phyloP scores from a whole-genome alignment of 2,888 invertebrate genomes.

The Caenorhabditis sulstoni region DNA sequence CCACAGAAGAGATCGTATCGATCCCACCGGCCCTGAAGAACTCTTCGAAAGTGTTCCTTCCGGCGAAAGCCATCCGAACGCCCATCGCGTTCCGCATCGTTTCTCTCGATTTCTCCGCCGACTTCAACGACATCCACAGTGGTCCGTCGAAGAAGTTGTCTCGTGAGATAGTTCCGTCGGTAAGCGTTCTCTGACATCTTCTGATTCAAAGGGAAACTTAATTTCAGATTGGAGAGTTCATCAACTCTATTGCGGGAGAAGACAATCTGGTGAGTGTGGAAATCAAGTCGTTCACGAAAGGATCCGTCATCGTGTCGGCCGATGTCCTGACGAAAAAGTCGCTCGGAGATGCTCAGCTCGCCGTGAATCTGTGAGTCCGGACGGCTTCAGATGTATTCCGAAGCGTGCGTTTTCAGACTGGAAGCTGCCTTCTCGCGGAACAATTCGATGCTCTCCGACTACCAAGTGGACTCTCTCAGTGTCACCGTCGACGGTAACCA shows the following conservation, averaged over 20 bases:
- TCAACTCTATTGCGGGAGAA: conserved; percentile 34
- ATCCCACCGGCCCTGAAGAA: conserved; percentile 26
- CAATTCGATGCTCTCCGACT: conserved; percentile 35
- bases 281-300: conserved; percentile 37
- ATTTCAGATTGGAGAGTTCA: conserved; percentile 40
- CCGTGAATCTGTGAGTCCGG: conserved; percentile 34
- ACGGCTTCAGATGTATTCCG: not conserved
- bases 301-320: conserved; percentile 48
- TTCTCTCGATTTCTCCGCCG: conserved; percentile 43
- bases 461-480: conserved; percentile 46
- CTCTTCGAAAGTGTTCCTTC: conserved; percentile 52
- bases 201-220: not conserved
- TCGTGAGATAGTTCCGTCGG: conserved; percentile 34
- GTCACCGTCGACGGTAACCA: conserved; percentile 47
- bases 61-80: conserved; percentile 45
- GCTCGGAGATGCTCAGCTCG: conserved; percentile 41
- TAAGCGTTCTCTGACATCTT: conserved; percentile 2
- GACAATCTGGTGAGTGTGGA: conserved; percentile 41
- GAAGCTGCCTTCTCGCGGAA: conserved; percentile 49
- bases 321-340: conserved; percentile 52
- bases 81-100: conserved; percentile 47
- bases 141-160: conserved; percentile 53
- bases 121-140: conserved; percentile 50
- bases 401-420: conserved; percentile 21
- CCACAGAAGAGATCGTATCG: conserved; percentile 23